Conservation (phyloP, 2,113 vertebrate species). For the Hucho hucho region DNA sequence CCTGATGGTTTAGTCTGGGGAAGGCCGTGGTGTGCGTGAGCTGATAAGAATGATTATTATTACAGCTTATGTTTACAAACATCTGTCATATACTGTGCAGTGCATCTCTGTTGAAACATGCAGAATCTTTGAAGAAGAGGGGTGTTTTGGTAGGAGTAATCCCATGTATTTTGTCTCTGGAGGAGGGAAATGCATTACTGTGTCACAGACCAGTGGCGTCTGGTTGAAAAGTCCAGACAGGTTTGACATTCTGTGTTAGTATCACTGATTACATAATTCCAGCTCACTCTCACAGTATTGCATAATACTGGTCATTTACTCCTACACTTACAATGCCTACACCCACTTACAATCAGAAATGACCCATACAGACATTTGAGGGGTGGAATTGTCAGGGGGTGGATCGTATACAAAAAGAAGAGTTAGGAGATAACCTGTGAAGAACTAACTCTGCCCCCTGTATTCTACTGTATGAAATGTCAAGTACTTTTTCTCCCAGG, state of each 20-base stretch:
- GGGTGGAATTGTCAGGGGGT: background rate
- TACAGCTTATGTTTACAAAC: background rate
- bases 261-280: slow-evolving; percentile 1
- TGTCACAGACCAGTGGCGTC: background rate
- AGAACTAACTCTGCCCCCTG: too few species aligned
- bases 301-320: background rate
- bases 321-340: too few species aligned
- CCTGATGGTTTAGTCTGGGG: background rate
- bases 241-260: slow-evolving; percentile 23
- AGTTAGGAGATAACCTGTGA: too few species aligned
- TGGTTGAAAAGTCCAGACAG: background rate
- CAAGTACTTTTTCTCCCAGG: too few species aligned
- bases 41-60: background rate
- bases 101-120: background rate
- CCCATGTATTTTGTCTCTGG: background rate
- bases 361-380: slow-evolving; percentile 29
- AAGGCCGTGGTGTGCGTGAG: background rate
- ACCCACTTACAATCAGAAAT: background rate
- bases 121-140: too few species aligned
- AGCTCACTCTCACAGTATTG: background rate
- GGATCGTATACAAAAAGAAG: too few species aligned
- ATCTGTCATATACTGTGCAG: background rate
- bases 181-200: too few species aligned
- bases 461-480: too few species aligned
- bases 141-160: too few species aligned